phyloP scores from a whole-genome alignment of 1,140 invertebrate species.

The Diabrotica undecimpunctata region DNA sequence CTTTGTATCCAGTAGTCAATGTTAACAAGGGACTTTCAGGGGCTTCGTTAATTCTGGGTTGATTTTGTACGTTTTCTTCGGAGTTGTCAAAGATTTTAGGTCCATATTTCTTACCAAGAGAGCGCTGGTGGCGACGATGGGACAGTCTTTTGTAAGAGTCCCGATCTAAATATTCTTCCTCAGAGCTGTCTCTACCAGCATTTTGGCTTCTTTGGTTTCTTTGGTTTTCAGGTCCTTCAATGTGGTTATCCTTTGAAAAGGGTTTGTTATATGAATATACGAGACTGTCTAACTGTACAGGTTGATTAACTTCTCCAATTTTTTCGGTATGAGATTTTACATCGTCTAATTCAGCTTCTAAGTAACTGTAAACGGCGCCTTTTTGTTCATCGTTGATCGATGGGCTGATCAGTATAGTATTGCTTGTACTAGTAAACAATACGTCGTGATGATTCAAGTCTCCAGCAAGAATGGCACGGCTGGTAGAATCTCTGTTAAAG shows the following conservation, averaged over 20 bases:
- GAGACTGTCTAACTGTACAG: conserved; percentile 53
- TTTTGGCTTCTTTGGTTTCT: conserved; percentile 6
- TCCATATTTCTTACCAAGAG: too few species aligned
- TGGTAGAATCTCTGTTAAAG: conserved; percentile 53
- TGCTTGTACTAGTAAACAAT: conserved; percentile 58
- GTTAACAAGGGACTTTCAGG: conserved; percentile 51
- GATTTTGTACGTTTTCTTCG: conserved; percentile 30
- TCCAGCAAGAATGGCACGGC: conserved; percentile 54
- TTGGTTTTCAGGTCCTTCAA: conserved; percentile 19
- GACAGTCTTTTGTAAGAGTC: too few species aligned
- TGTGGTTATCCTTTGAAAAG: conserved; percentile 33
- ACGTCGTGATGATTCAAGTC: conserved; percentile 55
- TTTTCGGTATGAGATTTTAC: conserved; percentile 32
- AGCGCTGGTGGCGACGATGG: too few species aligned
- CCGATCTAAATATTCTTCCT: too few species aligned
- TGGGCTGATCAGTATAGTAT: conserved; percentile 55
- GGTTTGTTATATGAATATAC: conserved; percentile 54
- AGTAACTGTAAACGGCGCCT: conserved; percentile 57
- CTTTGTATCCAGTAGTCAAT: conserved; percentile 53
- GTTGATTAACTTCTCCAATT: conserved; percentile 36
- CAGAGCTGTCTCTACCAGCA: not conserved
- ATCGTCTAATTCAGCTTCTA: conserved; percentile 53
- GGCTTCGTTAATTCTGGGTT: conserved; percentile 48
- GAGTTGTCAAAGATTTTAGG: conserved; percentile 3
- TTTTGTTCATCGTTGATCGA: conserved; percentile 50